A percentile compares a stretch with the other conserved stretches of the same genome.
Evolutionary conservation across 64 coral and sea anemone genomes (phyloP).

Genomic region (Astreopora myriophthalma): DNA sequence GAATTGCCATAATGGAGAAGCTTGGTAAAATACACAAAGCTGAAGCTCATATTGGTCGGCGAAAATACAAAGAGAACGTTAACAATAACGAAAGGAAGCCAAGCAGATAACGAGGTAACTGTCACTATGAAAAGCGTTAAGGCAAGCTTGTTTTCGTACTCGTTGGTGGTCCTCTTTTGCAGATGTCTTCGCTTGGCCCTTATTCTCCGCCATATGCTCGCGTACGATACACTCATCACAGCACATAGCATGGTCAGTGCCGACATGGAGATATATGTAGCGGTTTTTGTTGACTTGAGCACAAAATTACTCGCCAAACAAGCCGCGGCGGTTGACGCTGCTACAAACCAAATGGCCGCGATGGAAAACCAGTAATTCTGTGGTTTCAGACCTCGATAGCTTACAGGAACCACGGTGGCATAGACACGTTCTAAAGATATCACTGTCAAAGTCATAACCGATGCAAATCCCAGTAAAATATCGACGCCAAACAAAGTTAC

Average conservation of each 20-base stretch:
- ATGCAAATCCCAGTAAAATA: conserved; percentile 36
- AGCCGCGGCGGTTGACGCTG: background rate
- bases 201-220: conserved; percentile 35
- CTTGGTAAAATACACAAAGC: conserved; percentile 35
- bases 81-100: conserved; percentile 48
- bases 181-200: conserved; percentile 13
- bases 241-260: background rate
- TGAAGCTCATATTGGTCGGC: background rate
- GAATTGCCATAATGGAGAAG: conserved; percentile 61
- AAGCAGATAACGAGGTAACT: conserved; percentile 37
- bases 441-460: conserved; percentile 35
- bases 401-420: conserved; percentile 41
- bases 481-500: conserved; percentile 18
- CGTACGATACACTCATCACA: conserved; percentile 50
- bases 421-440: conserved; percentile 67
- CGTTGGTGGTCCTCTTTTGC: conserved; percentile 33
- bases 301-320: conserved; percentile 13
- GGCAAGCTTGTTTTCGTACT: conserved; percentile 58
- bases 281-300: conserved; percentile 1
- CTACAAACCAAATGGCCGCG: conserved; percentile 26
- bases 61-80: conserved; percentile 12
- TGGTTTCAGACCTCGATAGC: background rate
- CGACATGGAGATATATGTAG: conserved; percentile 36
- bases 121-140: conserved; percentile 63
- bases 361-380: conserved; percentile 17